A percentile compares a stretch with the other conserved stretches of the same genome.
phyloP scores from a whole-genome alignment of 2,797 vertebrate genomes.

The Anabacerthia variegaticeps region DNA sequence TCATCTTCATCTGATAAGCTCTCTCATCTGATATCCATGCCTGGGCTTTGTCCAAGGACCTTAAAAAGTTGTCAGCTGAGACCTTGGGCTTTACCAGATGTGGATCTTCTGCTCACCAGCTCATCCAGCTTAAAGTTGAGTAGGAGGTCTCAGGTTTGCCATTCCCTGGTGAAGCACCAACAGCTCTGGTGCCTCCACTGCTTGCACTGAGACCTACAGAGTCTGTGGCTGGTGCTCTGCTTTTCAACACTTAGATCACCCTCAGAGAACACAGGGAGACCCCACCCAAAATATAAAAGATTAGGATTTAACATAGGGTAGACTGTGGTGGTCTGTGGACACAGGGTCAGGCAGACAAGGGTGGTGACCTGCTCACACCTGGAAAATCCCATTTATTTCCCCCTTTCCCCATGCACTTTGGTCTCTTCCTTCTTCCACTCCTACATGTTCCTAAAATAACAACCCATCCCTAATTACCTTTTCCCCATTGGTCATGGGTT shows the following conservation, averaged over 20 bases:
- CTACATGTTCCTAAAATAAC: background rate
- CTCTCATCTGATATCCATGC: background rate
- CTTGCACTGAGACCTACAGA: background rate
- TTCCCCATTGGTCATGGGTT: background rate
- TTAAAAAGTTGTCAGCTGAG: background rate
- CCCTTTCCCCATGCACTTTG: background rate
- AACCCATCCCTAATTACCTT: background rate
- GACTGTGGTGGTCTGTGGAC: background rate
- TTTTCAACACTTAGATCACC: background rate
- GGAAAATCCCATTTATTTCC: background rate
- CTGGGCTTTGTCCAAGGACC: background rate
- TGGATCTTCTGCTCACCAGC: background rate
- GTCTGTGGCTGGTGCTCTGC: background rate
- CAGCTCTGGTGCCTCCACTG: background rate
- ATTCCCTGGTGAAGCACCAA: background rate
- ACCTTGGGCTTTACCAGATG: background rate
- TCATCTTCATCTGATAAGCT: background rate
- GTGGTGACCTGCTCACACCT: background rate
- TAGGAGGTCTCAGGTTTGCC: background rate
- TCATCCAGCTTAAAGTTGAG: background rate
- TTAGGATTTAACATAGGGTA: background rate
- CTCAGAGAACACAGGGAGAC: background rate
- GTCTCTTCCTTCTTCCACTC: background rate
- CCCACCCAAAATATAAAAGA: background rate
- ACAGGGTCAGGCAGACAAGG: background rate